Evolutionary conservation across 1,140 invertebrate genomes (phyloP), one percentile per base, ranked within the genome.

Genomic region (Bombus vancouverensis): DNA sequence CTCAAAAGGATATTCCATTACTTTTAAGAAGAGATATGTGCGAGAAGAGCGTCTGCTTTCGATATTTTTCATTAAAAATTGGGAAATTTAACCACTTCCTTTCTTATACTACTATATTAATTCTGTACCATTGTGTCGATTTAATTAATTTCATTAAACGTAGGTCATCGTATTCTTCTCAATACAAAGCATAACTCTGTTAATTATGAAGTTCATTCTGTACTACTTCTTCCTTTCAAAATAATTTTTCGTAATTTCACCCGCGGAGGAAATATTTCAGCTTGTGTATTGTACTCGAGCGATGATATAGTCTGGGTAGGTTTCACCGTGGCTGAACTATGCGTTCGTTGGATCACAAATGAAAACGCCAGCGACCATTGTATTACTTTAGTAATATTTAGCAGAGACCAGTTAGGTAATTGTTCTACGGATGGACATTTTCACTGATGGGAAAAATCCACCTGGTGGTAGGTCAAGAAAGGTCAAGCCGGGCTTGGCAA

Each of bases 381-480:
- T n/a, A 8, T 57, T 34, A 22, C 28, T 66, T 57, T 70, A 80
- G 37, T 53, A 70, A 80, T 80, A 81, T 71, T 81, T 71, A 47
- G n/a, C 34, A 28, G 25, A 18, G 25, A 59, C 25, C 68, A 8
- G 44, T 81, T 62, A 62, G 47, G 47, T 53, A 68, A 57, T 57
- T 53, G 28, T 22, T 13, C 25, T 3, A 13, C 5, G 6, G 13
- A 81, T 42, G 25, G 42, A 34, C 18, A 6, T 15, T 15, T 1
- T 18, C 47, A 47, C 47, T 10, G 47, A 72, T 57, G 65, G 47
- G 47, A 81, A 59, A 53, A 59, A 81, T 44, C 44, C 39, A 59
- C 3, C 10, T 37, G 47, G 18, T 32, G 68, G 25, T 15, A 22
- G 42, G 44, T 70, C 18, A 39, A 80, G 42, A 12, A 44, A 53